Evolutionary conservation across 2,797 vertebrate genomes (phyloP), one percentile per base, ranked within the genome.

Genomic region (Tarsius wallacei): DNA sequence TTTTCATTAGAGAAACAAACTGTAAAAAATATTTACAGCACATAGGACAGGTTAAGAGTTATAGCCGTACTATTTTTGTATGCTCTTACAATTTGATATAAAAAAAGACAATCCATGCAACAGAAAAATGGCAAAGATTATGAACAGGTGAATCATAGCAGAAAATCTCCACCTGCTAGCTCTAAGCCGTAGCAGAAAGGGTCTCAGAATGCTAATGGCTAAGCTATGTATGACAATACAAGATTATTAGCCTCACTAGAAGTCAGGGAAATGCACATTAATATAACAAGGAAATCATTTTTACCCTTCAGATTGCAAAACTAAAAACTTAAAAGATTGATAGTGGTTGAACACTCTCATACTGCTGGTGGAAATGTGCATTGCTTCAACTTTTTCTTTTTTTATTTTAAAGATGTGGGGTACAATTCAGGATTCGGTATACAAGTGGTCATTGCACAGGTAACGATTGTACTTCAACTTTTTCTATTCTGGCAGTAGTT

Each of bases 221-320:
- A 91, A 82, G 16, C 12, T 26, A 33, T 12, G 28, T 80, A 61
- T 57, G 5, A 80, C 8, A 81, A 76, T 71, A 28, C 31, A 57
- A 95, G 71, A 31, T 51, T 57, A 0, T 61, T 64, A 63, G 53
- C 5, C 15, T 93, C n/a, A 90, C 55, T 73, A 73, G 33, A 5
- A 73, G 78, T 70, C 7, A 93, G 28, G 21, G 10, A 73, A 47
- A 87, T 33, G n/a, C 11, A 51, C 53, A 71, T 77, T 94, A 89
- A 70, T 70, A 61, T 70, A 70, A 64, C 33, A 92, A 82, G 9
- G 61, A 82, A 94, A 87, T 92, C 57, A 13, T 53, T 86, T 89
- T 90, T 78, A 78, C n/a, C 57, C n/a, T 94, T 93, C 31, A 82
- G 9, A 83, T n/a, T 59, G 8, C n/a, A 92, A 96, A 90, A 82